Evolutionary conservation across 2,888 invertebrate species (phyloP).

Genomic region (Bugulina stolonifera): DNA sequence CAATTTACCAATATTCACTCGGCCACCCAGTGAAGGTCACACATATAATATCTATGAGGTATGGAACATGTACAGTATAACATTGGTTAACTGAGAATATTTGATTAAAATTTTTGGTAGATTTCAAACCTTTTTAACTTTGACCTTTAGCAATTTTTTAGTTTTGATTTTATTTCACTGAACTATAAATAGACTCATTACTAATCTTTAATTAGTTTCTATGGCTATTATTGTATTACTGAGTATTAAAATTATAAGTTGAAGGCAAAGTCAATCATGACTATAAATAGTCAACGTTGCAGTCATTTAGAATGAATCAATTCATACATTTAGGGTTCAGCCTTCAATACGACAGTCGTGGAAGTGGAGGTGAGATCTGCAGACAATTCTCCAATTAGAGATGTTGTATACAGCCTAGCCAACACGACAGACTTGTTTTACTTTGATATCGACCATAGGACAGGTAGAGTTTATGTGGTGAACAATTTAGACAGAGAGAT

Average conservation of each 20-base stretch:
- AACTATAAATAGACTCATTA: no score
- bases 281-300: no score
- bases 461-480: conserved; percentile 10
- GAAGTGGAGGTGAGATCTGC: not conserved
- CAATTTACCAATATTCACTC: not conserved
- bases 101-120: conserved; percentile 1
- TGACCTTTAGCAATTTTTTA: no score
- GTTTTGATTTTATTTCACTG: no score
- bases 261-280: no score
- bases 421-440: not conserved
- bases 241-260: no score
- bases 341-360: not conserved
- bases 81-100: no score
- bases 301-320: no score
- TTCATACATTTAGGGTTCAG: conserved; percentile 11
- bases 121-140: no score
- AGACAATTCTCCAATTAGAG: not conserved
- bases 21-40: not conserved
- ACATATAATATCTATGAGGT: not conserved
- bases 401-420: not conserved
- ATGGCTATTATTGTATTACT: no score
- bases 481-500: not conserved
- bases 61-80: no score
- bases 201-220: no score
- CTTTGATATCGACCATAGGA: not conserved